phyloP scores from a whole-genome alignment of 2,888 invertebrate genomes.

The Nomada fucata region DNA sequence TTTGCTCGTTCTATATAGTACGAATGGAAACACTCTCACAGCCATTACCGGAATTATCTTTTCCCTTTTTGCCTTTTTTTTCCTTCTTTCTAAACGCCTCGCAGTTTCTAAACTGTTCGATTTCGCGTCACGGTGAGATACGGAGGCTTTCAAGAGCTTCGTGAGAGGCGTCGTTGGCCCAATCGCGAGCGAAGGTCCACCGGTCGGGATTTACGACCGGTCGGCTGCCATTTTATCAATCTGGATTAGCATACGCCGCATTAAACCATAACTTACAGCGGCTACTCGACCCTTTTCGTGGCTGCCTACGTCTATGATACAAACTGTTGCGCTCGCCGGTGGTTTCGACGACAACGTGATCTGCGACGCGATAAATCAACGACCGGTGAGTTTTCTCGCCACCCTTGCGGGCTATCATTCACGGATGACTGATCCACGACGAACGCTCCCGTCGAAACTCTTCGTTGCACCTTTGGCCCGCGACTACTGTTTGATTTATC shows the following conservation, averaged over 20 bases:
- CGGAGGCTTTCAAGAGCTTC: slow-evolving; percentile 61
- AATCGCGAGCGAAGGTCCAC: slow-evolving; percentile 70
- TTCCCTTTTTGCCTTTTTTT: not conserved
- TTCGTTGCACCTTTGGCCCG: not conserved
- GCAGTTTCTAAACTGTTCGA: slow-evolving; percentile 34
- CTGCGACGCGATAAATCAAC: slow-evolving; percentile 56
- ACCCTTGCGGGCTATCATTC: slow-evolving; percentile 43
- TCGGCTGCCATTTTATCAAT: slow-evolving; percentile 80
- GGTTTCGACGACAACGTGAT: slow-evolving; percentile 41
- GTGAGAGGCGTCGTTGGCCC: slow-evolving; percentile 60
- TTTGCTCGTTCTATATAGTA: no score
- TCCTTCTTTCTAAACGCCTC: slow-evolving; percentile 30
- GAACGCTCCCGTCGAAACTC: slow-evolving; percentile 16
- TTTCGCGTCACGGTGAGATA: slow-evolving; percentile 38
- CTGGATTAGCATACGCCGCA: slow-evolving; percentile 81
- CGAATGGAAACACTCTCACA: not conserved
- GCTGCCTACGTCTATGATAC: slow-evolving; percentile 57
- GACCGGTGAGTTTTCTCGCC: slow-evolving; percentile 44
- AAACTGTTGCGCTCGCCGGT: slow-evolving; percentile 41
- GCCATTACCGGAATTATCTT: slow-evolving; percentile 43
- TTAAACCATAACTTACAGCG: slow-evolving; percentile 77
- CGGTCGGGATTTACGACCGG: slow-evolving; percentile 76
- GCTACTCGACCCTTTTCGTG: slow-evolving; percentile 38
- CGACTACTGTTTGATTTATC: slow-evolving; percentile 17
- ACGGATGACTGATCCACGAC: slow-evolving; percentile 40